Conservation (phyloP, 2,888 invertebrate species). For the Gari tellinella region DNA sequence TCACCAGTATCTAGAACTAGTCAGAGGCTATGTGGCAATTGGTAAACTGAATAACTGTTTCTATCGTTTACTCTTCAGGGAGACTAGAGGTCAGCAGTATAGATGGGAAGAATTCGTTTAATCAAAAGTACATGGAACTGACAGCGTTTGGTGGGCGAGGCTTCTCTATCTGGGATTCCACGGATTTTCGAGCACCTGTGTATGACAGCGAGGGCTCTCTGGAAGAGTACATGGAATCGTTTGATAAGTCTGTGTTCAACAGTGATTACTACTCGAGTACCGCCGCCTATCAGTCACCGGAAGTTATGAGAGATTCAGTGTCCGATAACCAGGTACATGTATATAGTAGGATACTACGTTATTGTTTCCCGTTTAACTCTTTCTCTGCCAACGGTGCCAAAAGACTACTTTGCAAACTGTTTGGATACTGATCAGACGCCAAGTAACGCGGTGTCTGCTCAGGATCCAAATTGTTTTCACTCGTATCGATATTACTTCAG, state of each 20-base stretch:
- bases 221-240: conserved; percentile 55
- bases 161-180: conserved; percentile 66
- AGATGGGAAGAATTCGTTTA: conserved; percentile 50
- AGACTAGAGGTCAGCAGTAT: conserved; percentile 56
- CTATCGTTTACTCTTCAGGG: conserved; percentile 46
- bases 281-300: conserved; percentile 58
- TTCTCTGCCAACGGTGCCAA: too few relatives aligned
- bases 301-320: conserved; percentile 55
- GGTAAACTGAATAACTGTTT: too few relatives aligned
- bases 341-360: too few relatives aligned
- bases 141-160: conserved; percentile 67
- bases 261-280: conserved; percentile 50
- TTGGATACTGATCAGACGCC: too few relatives aligned
- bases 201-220: conserved; percentile 64
- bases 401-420: too few relatives aligned
- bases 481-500: too few relatives aligned
- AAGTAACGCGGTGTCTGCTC: too few relatives aligned
- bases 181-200: conserved; percentile 38
- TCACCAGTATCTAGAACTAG: too few relatives aligned
- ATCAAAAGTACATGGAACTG: conserved; percentile 35
- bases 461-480: too few relatives aligned
- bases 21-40: too few relatives aligned
- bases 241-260: conserved; percentile 61
- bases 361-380: too few relatives aligned
- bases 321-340: conserved; percentile 66